Evolutionary conservation across 2,113 vertebrate species (phyloP).

Genomic region (Atractosteus spatula): DNA sequence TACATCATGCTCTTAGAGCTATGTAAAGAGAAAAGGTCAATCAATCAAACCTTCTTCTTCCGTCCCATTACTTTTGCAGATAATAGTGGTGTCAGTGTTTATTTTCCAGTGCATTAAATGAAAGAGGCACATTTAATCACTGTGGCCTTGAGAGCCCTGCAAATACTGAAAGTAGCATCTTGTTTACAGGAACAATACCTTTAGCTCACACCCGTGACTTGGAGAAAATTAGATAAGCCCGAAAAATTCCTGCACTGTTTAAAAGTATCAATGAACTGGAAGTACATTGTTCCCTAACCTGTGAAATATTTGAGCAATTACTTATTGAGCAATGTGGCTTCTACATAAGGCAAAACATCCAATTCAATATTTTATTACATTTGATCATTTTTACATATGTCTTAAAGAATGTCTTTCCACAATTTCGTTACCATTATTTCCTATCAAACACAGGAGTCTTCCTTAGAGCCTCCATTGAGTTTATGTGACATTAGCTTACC

Average conservation of each 20-base stretch:
- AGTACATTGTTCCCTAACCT: no score
- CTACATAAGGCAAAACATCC: no score
- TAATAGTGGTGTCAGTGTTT: slow-evolving; percentile 31
- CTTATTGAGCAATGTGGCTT: no score
- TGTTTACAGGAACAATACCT: slow-evolving; percentile 5
- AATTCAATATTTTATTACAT: no score
- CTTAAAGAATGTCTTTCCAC: no score
- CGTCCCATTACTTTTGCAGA: slow-evolving; percentile 24
- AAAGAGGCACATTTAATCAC: slow-evolving; percentile 13
- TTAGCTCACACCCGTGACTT: slow-evolving; percentile 13
- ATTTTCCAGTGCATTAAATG: slow-evolving; percentile 32
- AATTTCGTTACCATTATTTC: no score
- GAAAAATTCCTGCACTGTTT: not conserved
- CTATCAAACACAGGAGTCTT: no score
- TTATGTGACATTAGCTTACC: no score
- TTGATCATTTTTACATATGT: no score
- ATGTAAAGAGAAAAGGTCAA: slow-evolving; percentile 17
- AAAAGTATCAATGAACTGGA: no score
- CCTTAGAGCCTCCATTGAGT: no score
- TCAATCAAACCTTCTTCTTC: slow-evolving; percentile 33
- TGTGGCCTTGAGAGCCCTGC: slow-evolving; percentile 7
- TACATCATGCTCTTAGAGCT: slow-evolving; percentile 26
- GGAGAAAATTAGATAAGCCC: not conserved
- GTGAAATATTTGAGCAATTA: no score
- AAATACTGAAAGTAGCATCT: not conserved